phyloP scores from a whole-genome alignment of 2,797 vertebrate species.

The Carapus acus region DNA sequence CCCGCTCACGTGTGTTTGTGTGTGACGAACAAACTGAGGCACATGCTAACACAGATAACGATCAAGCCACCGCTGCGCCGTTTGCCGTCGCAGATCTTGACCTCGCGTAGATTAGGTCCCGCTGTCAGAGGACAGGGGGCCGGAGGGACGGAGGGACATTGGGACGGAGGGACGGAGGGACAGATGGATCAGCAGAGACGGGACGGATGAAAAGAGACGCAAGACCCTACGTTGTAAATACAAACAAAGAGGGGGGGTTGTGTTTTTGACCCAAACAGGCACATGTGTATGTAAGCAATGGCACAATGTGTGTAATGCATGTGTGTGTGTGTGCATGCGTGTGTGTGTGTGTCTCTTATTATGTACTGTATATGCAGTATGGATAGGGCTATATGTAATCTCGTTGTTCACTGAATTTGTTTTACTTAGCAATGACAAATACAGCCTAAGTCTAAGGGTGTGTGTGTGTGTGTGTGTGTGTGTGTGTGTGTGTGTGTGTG shows the following conservation, averaged over 20 bases:
- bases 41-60: constrained; percentile 55
- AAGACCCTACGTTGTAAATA: constrained; percentile 1
- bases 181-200: neutral
- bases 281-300: no score
- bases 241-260: neutral
- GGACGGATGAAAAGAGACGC: neutral
- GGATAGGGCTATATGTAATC: no score
- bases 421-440: no score
- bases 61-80: constrained; percentile 50
- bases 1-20: constrained; percentile 34
- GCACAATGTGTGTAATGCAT: no score
- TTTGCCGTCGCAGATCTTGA: constrained; percentile 9
- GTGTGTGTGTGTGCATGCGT: no score
- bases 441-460: no score
- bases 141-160: constrained; percentile 1
- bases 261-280: no score
- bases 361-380: no score
- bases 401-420: no score
- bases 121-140: constrained; percentile 14
- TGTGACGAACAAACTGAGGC: constrained; percentile 49
- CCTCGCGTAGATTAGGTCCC: constrained; percentile 24
- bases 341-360: no score
- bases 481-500: no score
- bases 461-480: no score
- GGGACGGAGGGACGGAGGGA: neutral